Conservation (phyloP, 2,888 invertebrate genomes). For the Omphaloscelis lunosa region DNA sequence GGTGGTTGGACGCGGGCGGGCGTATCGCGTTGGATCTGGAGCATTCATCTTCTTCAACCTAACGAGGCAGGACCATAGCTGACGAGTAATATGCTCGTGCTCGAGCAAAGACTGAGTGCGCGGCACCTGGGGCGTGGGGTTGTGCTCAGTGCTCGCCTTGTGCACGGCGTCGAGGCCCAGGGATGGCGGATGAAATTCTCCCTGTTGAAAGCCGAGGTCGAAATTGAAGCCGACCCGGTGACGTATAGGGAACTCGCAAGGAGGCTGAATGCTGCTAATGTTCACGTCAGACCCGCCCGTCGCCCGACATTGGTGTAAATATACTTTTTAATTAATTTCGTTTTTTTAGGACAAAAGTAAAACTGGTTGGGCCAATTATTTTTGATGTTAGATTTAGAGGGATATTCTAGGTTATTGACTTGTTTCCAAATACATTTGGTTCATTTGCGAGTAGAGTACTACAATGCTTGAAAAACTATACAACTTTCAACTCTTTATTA, state of each 20-base stretch:
- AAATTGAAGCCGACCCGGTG: conserved; percentile 85
- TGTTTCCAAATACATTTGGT: background rate
- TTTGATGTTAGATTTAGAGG: background rate
- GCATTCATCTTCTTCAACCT: conserved; percentile 88
- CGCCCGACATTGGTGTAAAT: conserved; percentile 83
- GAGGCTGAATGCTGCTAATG: conserved; percentile 83
- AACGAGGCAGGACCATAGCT: conserved; percentile 89
- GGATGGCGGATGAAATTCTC: conserved; percentile 89
- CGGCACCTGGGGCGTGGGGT: conserved; percentile 84
- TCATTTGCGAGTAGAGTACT: background rate
- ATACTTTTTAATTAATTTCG: conserved; percentile 72
- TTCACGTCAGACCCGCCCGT: conserved; percentile 82
- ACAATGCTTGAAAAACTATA: background rate
- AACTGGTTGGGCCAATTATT: background rate
- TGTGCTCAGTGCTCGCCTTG: conserved; percentile 81
- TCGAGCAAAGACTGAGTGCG: conserved; percentile 88
- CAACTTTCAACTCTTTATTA: fast-evolving
- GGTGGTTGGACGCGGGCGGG: conserved; percentile 82
- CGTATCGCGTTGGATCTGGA: conserved; percentile 83
- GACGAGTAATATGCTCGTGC: conserved; percentile 89
- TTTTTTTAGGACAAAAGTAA: conserved; percentile 49
- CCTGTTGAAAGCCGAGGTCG: conserved; percentile 85
- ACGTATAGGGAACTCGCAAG: conserved; percentile 84
- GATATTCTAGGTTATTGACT: background rate
- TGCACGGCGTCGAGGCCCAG: conserved; percentile 85